phyloP scores from a whole-genome alignment of 1,140 invertebrate species.

The Choristoneura fumiferana region DNA sequence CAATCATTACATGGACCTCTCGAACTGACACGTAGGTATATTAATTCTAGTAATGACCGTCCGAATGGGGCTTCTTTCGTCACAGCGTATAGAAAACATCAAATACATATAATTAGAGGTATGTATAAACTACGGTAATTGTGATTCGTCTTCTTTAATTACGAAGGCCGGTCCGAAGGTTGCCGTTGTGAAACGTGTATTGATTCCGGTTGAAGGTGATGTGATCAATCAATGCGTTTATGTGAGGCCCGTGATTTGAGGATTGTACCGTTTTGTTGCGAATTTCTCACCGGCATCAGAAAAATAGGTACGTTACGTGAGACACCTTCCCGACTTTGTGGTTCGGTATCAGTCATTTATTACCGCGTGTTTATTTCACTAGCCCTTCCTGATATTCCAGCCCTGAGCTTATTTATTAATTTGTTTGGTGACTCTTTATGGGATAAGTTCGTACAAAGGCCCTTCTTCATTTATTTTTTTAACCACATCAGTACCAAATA shows the following conservation, averaged over 20 bases:
- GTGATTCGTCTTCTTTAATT: constrained; percentile 72
- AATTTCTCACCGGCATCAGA: too few species aligned
- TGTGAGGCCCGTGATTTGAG: neutral
- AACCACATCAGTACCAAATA: too few species aligned
- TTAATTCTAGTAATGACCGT: constrained; percentile 75
- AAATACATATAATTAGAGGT: constrained; percentile 75
- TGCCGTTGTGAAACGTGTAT: constrained; percentile 50
- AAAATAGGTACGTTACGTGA: too few species aligned
- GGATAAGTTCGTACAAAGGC: too few species aligned
- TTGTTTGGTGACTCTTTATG: too few species aligned
- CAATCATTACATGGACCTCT: constrained; percentile 63
- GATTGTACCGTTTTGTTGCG: neutral
- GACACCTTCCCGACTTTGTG: too few species aligned
- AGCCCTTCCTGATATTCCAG: too few species aligned
- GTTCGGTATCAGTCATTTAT: too few species aligned
- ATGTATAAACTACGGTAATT: constrained; percentile 75
- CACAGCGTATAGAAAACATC: constrained; percentile 75
- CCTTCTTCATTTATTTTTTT: too few species aligned
- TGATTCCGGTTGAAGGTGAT: constrained; percentile 38
- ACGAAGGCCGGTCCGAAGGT: constrained; percentile 59
- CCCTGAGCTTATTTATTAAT: too few species aligned
- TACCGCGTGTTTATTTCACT: too few species aligned
- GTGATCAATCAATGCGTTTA: constrained; percentile 21
- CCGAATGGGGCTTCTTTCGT: constrained; percentile 68
- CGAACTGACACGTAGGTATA: constrained; percentile 73